Evolutionary conservation across 2,888 invertebrate genomes (phyloP).

Genomic region (Epinotia demarniana): DNA sequence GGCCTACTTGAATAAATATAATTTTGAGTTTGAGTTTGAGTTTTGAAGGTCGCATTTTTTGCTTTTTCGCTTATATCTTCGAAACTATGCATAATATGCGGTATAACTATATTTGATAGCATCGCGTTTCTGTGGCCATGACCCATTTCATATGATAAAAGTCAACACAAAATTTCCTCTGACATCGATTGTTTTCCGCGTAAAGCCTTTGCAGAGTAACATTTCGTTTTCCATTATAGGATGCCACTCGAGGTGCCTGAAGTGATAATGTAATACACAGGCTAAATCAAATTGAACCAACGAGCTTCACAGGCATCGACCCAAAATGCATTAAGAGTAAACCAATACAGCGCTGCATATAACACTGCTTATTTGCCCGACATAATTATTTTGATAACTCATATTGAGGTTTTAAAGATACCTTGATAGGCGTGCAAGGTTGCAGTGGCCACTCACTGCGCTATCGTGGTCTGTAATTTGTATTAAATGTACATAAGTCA

Average conservation of each 20-base stretch:
- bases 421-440: slow-evolving; percentile 72
- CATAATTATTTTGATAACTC: slow-evolving; percentile 37
- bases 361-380: slow-evolving; percentile 17
- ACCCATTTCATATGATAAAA: slow-evolving; percentile 25
- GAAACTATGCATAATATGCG: neutral
- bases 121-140: slow-evolving; percentile 17
- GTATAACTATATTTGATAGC: slow-evolving; percentile 9
- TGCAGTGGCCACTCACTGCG: slow-evolving; percentile 50
- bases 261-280: slow-evolving; percentile 27
- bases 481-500: slow-evolving; percentile 61
- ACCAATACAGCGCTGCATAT: slow-evolving; percentile 19
- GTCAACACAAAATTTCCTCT: neutral
- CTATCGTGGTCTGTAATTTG: slow-evolving; percentile 50
- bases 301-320: slow-evolving; percentile 6
- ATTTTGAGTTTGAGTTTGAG: no score
- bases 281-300: slow-evolving; percentile 27
- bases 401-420: slow-evolving; percentile 51
- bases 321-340: slow-evolving; percentile 21
- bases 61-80: no score
- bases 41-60: no score
- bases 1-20: no score
- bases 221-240: slow-evolving; percentile 19
- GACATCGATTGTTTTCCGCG: slow-evolving; percentile 4
- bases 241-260: slow-evolving; percentile 7
- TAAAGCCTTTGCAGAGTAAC: neutral